These are phyloP conservation scores for Virgularia gustaviana DNA, from an alignment of 92 coral and sea anemone genomes.

Conservation along the genomic window DNA sequence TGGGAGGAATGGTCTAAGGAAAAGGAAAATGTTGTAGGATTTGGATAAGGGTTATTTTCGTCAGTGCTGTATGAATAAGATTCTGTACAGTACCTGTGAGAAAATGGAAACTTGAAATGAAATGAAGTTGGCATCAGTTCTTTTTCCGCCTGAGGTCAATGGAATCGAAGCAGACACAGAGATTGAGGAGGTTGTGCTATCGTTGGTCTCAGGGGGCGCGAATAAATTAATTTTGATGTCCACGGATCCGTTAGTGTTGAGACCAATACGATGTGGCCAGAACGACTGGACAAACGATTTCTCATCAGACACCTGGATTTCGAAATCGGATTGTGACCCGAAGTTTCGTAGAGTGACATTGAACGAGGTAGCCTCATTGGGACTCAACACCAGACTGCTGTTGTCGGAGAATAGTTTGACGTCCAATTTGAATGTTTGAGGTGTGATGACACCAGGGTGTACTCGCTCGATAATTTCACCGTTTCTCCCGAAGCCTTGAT, in stretches of 20 bases:
- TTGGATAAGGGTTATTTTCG: too few relatives aligned
- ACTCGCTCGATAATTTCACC: constrained; percentile 18
- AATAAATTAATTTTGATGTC: constrained; percentile 7
- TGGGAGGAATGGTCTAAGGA: too few relatives aligned
- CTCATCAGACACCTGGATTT: constrained; percentile 17
- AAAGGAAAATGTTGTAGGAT: too few relatives aligned
- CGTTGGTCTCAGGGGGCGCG: neutral
- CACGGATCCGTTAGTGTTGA: constrained; percentile 11
- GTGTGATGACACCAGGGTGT: constrained; percentile 14
- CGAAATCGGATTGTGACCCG: neutral
- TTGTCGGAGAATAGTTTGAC: neutral
- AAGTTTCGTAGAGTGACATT: constrained; percentile 1
- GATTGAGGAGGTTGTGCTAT: constrained; percentile 3
- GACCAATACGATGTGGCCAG: neutral
- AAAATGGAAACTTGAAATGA: constrained; percentile 14
- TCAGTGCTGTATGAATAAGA: too few relatives aligned
- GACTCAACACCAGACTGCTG: constrained; percentile 3
- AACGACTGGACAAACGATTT: constrained; percentile 19
- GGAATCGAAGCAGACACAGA: constrained; percentile 19
- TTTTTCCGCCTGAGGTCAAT: neutral
- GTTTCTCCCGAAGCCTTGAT: neutral
- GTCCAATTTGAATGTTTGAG: constrained; percentile 18
- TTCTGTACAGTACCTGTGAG: constrained; percentile 12
- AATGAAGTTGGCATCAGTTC: neutral
- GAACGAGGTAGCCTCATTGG: constrained; percentile 10